Evolutionary conservation across 2,113 vertebrate species (phyloP), one percentile per base, ranked within the genome.

Genomic region (Corythaixoides concolor): DNA sequence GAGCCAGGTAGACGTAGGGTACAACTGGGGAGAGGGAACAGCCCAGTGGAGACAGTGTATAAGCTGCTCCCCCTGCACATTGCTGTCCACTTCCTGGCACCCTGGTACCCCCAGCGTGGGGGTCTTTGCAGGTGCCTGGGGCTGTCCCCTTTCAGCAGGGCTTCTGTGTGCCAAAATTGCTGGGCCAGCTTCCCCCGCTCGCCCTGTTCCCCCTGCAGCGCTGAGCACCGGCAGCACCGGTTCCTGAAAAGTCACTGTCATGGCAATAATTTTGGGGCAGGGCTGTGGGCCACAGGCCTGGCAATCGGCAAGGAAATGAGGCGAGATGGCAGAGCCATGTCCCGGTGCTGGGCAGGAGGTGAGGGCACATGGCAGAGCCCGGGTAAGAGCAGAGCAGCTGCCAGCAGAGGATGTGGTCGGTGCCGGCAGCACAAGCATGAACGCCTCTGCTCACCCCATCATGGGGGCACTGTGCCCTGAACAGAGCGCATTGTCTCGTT

Each of bases 381-480:
- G 2, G 35, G 6, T 10, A 73, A 45, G 13, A 66, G 22, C 58
- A 63, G 26, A 52, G 23, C 35, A 76, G 39, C 45, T 37, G 58
- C 53, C 50, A 52, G 68, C n/a, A 60, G 55, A 96, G 90, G 96
- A 96, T 97, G 96, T 94, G 93, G 92, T 77, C 1, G 2, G 4
- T 3, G 14, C 0, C 0, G 26, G 58, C 11, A 33, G 35, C 4
- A 12, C 11, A 43, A 22, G 8, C 4, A 26, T 33, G 26, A 77
- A 27, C 26, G 39, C 8, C 43, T 59, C 32, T 20, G 39, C 16
- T 69, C 37, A n/a, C 8, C 8, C 15, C 0, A 0, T 24, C 68
- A 43, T 0, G 0, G 10, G 8, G 5, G 30, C 41, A 66, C 4
- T 0, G 0, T 13, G 28, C 27, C 5, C 30, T 1, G 7, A 67